phyloP scores from a whole-genome alignment of 2,888 invertebrate genomes.

The Halictus ligatus region DNA sequence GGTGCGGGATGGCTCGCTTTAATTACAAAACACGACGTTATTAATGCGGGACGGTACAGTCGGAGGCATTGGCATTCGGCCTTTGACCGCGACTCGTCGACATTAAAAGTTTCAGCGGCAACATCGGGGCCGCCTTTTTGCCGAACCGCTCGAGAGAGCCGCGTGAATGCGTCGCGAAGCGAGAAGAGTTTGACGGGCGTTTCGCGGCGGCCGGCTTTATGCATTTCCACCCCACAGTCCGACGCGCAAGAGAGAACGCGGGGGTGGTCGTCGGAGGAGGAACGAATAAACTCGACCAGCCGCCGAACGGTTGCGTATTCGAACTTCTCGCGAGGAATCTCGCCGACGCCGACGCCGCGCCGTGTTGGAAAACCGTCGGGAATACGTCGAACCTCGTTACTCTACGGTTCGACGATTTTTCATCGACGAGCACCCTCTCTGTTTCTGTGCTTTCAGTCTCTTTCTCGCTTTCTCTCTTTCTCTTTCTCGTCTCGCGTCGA shows the following conservation, averaged over 20 bases:
- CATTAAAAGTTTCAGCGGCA: conserved; percentile 9
- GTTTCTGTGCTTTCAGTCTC: neutral
- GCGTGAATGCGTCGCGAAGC: conserved; percentile 30
- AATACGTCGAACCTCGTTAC: conserved; percentile 32
- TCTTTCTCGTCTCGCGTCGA: neutral
- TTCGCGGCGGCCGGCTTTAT: conserved; percentile 12
- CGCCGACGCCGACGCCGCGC: neutral
- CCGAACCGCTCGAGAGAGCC: conserved; percentile 15
- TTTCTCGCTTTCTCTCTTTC: neutral
- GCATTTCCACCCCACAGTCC: neutral
- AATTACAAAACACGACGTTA: conserved; percentile 11
- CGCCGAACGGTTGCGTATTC: conserved; percentile 13
- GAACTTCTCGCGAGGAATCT: conserved; percentile 20
- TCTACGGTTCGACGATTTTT: conserved; percentile 8
- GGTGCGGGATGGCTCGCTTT: conserved; percentile 3
- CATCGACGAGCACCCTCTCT: neutral
- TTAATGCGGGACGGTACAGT: conserved; percentile 1
- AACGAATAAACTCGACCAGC: neutral
- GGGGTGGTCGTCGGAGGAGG: neutral
- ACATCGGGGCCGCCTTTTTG: conserved; percentile 14
- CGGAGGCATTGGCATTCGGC: conserved; percentile 7
- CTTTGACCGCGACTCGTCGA: conserved; percentile 9
- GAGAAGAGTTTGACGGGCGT: conserved; percentile 33
- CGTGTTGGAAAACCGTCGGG: neutral
- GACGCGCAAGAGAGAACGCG: neutral